Evolutionary conservation across 2,113 vertebrate genomes (phyloP).

Genomic region (Malurus alboscapulatus): DNA sequence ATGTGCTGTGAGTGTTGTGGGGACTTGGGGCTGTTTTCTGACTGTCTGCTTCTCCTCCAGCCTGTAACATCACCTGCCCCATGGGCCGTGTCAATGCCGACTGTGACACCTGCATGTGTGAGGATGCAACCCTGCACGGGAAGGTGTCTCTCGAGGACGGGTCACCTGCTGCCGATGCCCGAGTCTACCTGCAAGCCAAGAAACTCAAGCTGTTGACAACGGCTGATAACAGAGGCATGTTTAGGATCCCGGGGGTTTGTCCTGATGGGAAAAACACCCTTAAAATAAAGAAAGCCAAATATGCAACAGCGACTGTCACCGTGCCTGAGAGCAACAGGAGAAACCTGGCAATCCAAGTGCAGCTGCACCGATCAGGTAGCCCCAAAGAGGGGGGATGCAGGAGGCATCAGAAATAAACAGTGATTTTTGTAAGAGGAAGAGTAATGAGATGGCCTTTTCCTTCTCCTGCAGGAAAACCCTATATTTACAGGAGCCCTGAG

Average conservation of each 20-base stretch:
- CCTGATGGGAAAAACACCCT: conserved; percentile 86
- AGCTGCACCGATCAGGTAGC: conserved; percentile 88
- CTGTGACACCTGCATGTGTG: conserved; percentile 88
- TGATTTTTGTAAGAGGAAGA: not conserved
- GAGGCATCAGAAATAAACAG: not conserved
- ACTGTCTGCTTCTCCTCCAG: conserved; percentile 60
- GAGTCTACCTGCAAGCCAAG: conserved; percentile 75
- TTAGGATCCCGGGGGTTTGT: conserved; percentile 87
- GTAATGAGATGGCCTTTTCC: not conserved
- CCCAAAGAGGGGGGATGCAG: not conserved
- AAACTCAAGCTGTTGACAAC: conserved; percentile 79
- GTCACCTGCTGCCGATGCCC: conserved; percentile 77
- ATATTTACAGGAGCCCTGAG: conserved; percentile 82
- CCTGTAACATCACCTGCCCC: conserved; percentile 82
- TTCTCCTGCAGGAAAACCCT: conserved; percentile 82
- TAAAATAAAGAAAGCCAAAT: conserved; percentile 83
- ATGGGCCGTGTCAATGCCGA: conserved; percentile 86
- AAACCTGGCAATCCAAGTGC: conserved; percentile 80
- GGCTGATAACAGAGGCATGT: conserved; percentile 84
- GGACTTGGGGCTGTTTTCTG: not conserved
- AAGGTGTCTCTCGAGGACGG: conserved; percentile 84
- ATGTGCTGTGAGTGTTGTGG: fast-evolving
- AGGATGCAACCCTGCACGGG: conserved; percentile 84
- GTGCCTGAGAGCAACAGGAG: conserved; percentile 72
- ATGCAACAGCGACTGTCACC: conserved; percentile 62